phyloP scores from a whole-genome alignment of 2,113 vertebrate species.

The Notothenia coriiceps region DNA sequence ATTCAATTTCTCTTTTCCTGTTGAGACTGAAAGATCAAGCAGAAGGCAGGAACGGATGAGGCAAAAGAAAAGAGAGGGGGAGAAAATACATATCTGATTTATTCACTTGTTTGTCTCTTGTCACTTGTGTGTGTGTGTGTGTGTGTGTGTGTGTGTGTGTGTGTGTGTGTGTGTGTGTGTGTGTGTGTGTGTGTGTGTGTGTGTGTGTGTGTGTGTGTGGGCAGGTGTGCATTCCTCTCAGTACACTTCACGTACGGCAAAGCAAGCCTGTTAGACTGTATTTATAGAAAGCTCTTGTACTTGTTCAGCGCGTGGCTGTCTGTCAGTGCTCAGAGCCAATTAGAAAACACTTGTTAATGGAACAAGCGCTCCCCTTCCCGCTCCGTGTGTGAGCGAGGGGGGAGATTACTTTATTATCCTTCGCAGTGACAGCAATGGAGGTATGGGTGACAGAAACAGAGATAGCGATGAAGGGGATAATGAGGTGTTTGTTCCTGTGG shows the following conservation, averaged over 20 bases:
- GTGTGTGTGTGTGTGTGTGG: neutral
- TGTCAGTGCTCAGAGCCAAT: slow-evolving; percentile 70
- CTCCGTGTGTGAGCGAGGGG: slow-evolving; percentile 4
- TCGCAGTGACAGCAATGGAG: slow-evolving; percentile 18
- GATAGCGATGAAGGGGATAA: slow-evolving; percentile 57
- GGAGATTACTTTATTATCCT: slow-evolving; percentile 67
- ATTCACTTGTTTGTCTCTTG: slow-evolving; percentile 61
- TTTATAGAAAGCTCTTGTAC: slow-evolving; percentile 62
- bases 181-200: no score
- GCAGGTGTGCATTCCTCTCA: slow-evolving; percentile 37
- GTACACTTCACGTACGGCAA: slow-evolving; percentile 25
- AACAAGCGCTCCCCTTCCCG: slow-evolving; percentile 29
- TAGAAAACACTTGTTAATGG: slow-evolving; percentile 79
- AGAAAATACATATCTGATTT: slow-evolving; percentile 54
- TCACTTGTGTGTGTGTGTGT: no score
- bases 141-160: no score
- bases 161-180: no score
- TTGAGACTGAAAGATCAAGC: slow-evolving; percentile 75
- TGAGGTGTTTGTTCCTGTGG: slow-evolving; percentile 52
- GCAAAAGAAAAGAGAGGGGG: slow-evolving; percentile 5
- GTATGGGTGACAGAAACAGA: slow-evolving; percentile 40
- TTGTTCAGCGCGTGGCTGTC: slow-evolving; percentile 39
- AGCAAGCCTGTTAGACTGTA: slow-evolving; percentile 49
- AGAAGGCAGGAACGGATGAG: slow-evolving; percentile 48
- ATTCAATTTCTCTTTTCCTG: slow-evolving; percentile 79